Evolutionary conservation across 2,113 vertebrate genomes (phyloP).

Genomic region (Rynchops niger): DNA sequence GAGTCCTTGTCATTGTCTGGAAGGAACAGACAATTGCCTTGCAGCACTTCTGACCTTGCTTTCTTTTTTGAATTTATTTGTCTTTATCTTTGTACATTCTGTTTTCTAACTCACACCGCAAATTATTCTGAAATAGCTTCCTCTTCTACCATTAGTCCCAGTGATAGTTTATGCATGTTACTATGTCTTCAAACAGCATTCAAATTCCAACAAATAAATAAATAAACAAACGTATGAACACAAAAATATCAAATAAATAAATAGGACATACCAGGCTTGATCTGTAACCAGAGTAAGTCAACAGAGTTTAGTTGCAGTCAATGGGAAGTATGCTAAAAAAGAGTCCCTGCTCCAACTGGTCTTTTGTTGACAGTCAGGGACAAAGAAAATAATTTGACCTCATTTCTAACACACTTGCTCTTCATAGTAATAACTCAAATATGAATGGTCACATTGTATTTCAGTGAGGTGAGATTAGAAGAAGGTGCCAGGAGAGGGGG

Average conservation of each 20-base stretch:
- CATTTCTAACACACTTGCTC: not conserved
- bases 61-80: not conserved
- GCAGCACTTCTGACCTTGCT: not conserved
- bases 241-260: not conserved
- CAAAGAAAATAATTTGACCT: not conserved
- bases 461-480: not conserved
- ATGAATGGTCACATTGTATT: not conserved
- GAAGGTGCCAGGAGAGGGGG: not conserved
- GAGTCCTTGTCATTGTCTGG: not conserved
- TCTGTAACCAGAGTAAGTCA: not conserved
- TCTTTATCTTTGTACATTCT: conserved; percentile 1
- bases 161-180: conserved; percentile 11
- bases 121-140: conserved; percentile 41
- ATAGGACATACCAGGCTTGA: not conserved
- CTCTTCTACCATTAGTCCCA: conserved; percentile 34
- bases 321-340: not conserved
- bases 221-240: not conserved
- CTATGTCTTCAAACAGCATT: conserved; percentile 29
- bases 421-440: not conserved
- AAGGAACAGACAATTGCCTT: not conserved
- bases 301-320: not conserved
- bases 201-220: not conserved
- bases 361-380: not conserved
- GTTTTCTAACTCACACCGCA: not conserved
- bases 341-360: not conserved